Evolutionary conservation across 2,113 vertebrate genomes (phyloP).

Genomic region (Eurypyga helias): DNA sequence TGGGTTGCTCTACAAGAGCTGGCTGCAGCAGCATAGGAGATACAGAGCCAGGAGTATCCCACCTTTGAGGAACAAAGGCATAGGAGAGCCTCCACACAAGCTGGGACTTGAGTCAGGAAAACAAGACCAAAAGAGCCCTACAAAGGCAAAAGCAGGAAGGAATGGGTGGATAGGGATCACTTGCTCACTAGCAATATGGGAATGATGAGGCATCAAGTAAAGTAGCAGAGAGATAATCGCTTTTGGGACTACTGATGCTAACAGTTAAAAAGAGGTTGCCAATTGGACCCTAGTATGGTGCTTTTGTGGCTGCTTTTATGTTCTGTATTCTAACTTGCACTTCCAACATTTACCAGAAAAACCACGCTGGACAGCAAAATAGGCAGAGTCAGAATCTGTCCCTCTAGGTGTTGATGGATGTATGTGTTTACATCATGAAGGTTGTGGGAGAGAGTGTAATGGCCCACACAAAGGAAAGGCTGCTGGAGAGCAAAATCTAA

Average conservation of each 20-base stretch:
- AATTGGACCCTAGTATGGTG: fast-evolving
- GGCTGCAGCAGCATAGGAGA: neutral
- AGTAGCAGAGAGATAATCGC: neutral
- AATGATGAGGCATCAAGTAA: neutral
- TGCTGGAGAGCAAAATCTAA: neutral
- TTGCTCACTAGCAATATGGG: neutral
- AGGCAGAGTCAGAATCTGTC: neutral
- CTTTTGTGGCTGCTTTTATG: neutral
- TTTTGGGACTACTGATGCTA: neutral
- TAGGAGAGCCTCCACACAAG: neutral
- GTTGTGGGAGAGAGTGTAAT: neutral
- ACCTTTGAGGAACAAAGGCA: neutral
- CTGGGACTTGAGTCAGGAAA: neutral
- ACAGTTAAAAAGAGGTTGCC: neutral
- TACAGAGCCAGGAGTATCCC: neutral
- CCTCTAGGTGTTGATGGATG: neutral
- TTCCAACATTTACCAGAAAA: neutral
- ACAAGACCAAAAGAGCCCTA: neutral
- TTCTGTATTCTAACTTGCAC: neutral
- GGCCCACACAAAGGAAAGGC: fast-evolving
- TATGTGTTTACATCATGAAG: neutral
- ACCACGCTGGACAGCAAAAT: neutral
- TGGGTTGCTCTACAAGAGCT: neutral
- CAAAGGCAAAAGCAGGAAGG: neutral
- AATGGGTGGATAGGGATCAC: fast-evolving